phyloP scores from a whole-genome alignment of 2,888 invertebrate genomes.

The Campoplex capitator region DNA sequence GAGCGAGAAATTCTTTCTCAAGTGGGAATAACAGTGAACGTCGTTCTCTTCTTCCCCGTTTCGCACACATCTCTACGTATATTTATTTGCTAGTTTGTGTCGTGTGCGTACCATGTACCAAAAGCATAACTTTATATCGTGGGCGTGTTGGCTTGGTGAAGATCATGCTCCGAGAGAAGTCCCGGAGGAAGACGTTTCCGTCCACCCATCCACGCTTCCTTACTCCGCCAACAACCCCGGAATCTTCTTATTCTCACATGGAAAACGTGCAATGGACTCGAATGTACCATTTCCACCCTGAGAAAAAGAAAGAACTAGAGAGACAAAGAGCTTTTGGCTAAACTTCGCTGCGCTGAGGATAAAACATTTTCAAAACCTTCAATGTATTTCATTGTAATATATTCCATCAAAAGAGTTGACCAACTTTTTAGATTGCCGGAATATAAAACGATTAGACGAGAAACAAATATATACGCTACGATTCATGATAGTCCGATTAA shows the following conservation, averaged over 20 bases:
- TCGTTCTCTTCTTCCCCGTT: constrained; percentile 7
- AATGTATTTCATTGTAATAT: not conserved
- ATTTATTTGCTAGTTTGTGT: constrained; percentile 2
- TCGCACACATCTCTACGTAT: constrained; percentile 1
- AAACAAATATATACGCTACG: not conserved
- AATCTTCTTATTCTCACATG: constrained; percentile 55
- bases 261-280: constrained; percentile 61
- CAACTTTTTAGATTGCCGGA: not conserved
- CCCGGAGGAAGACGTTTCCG: constrained; percentile 63
- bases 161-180: constrained; percentile 59
- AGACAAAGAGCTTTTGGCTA: constrained; percentile 14
- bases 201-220: constrained; percentile 20
- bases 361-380: constrained; percentile 8
- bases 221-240: constrained; percentile 30
- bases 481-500: not conserved
- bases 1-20: constrained; percentile 53
- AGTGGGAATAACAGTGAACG: constrained; percentile 62
- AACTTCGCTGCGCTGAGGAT: constrained; percentile 15
- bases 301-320: not conserved
- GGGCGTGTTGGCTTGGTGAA: constrained; percentile 31
- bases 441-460: not conserved
- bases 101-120: not conserved
- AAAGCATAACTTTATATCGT: constrained; percentile 6
- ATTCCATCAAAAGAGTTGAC: not conserved
- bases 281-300: constrained; percentile 45